Conservation (phyloP, 37 sponge, comb jelly and placozoan species). For the Spongilla lacustris region DNA sequence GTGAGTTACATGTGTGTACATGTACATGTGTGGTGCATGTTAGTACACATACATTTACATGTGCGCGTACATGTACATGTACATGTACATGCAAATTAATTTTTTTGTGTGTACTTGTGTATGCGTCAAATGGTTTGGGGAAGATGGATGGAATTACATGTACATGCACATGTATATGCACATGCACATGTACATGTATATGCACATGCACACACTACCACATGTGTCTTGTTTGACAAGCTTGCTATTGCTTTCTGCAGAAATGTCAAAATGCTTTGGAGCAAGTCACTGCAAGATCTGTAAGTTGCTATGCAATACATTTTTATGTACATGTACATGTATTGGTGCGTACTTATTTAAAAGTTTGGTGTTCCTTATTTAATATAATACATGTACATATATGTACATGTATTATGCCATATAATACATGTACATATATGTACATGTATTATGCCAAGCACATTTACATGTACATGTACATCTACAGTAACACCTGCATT, state of each 20-base stretch:
- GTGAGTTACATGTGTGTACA: slow-evolving; percentile 32
- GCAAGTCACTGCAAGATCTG: slow-evolving; percentile 86
- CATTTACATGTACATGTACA: neutral
- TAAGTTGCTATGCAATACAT: slow-evolving; percentile 34
- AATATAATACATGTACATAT: neutral
- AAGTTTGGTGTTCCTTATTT: too few relatives aligned
- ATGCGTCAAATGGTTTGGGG: too few relatives aligned
- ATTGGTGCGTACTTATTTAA: neutral
- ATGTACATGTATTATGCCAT: neutral
- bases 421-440: neutral
- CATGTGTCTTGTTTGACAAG: too few relatives aligned
- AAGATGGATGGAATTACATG: too few relatives aligned
- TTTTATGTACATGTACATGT: neutral
- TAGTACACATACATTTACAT: too few relatives aligned
- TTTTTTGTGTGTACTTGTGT: too few relatives aligned
- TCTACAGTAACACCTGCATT: too few relatives aligned
- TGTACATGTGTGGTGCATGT: too few relatives aligned
- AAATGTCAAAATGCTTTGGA: slow-evolving; percentile 95
- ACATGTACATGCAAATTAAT: too few relatives aligned
- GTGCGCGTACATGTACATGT: too few relatives aligned
- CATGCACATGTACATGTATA: neutral
- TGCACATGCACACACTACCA: neutral
- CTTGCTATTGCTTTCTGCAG: slow-evolving; percentile 26
- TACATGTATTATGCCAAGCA: neutral
- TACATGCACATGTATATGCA: too few relatives aligned